Evolutionary conservation across 2,888 invertebrate genomes (phyloP), one percentile per base, ranked within the genome.

Genomic region (Pilophorus perplexus): DNA sequence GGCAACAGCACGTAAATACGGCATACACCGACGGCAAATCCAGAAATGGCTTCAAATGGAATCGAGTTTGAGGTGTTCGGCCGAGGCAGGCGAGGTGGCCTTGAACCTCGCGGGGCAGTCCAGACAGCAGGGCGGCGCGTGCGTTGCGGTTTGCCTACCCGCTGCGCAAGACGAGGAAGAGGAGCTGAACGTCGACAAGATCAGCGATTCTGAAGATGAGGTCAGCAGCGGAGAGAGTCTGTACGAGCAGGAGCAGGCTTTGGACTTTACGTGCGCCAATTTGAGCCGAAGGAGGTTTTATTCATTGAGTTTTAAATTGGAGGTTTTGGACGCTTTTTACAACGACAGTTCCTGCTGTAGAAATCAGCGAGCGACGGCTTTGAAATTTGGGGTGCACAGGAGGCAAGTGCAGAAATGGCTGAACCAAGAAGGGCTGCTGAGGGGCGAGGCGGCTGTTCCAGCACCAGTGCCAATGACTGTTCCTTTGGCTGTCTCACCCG

Each of bases 31-130:
- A 67, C 83, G 92, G 67, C 92, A 93, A 78, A 92, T 93, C 73
- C 92, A 93, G 79, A 92, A 93, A 81, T 93, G 92, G 92, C 80
- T 93, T 71, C 92, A 92, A 79, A 89, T 88, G 74, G 91, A 91
- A 78, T 84, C 85, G 69, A 86, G 86, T 76, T 79, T 92, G 71
- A 83, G 90, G 74, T 88, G 86, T 69, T 86, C 90, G 69, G 73
- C 67, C 60, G 70, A n/a, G 71, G 70, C 60, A 60, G 66, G 65
- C 60, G 74, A 75, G 74, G 75, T 78, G 76, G 76, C 78, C 78
- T 78, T 79, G 78, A 79, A 79, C 78, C 79, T 78, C 74, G 76
- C 68, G 75, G 62, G 42, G 73, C 75, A 75, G 74, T 76, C 77
- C 76, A 78, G 79, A 78, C 78, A 77, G 78, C 78, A 73, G 74